phyloP scores from a whole-genome alignment of 1,140 invertebrate species.

The Drosophila tani region DNA sequence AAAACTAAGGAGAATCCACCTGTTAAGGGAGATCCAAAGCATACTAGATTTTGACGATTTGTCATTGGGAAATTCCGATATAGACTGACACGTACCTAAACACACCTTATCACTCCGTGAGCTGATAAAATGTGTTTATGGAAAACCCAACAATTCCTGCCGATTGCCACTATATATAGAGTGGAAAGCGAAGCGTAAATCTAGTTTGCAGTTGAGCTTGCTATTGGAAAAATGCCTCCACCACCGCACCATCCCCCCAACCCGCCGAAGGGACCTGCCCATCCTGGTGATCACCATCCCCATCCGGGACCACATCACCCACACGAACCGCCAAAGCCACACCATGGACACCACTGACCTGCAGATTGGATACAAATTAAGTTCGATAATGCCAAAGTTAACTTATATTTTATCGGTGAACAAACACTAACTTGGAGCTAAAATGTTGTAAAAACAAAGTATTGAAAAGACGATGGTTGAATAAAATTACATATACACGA shows the following conservation, averaged over 20 bases:
- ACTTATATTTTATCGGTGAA: not conserved
- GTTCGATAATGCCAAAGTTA: not conserved
- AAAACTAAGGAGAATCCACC: not conserved
- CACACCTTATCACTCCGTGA: slow-evolving; percentile 7
- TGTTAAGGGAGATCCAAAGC: not conserved
- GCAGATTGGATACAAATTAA: not conserved
- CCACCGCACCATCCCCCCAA: slow-evolving; percentile 40
- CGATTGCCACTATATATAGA: slow-evolving; percentile 21
- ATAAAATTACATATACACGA: not conserved
- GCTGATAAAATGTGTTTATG: slow-evolving; percentile 27
- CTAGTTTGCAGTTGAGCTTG: slow-evolving; percentile 13
- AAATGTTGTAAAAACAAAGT: not conserved
- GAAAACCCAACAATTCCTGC: slow-evolving; percentile 5
- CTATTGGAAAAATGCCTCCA: slow-evolving; percentile 35
- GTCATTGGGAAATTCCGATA: slow-evolving; percentile 49
- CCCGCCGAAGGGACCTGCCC: slow-evolving; percentile 32
- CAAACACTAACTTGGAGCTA: not conserved
- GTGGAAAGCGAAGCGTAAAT: not conserved
- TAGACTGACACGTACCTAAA: not conserved
- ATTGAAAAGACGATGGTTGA: not conserved
- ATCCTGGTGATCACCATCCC: slow-evolving; percentile 41
- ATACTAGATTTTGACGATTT: slow-evolving; percentile 1
- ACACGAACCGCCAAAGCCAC: slow-evolving; percentile 14
- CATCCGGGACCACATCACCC: slow-evolving; percentile 31
- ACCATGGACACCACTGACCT: slow-evolving; percentile 16